A percentile compares a stretch with the other conserved stretches of the same genome.
Evolutionary conservation across 2,888 invertebrate species (phyloP).

Genomic region (Ormyrus labotus): DNA sequence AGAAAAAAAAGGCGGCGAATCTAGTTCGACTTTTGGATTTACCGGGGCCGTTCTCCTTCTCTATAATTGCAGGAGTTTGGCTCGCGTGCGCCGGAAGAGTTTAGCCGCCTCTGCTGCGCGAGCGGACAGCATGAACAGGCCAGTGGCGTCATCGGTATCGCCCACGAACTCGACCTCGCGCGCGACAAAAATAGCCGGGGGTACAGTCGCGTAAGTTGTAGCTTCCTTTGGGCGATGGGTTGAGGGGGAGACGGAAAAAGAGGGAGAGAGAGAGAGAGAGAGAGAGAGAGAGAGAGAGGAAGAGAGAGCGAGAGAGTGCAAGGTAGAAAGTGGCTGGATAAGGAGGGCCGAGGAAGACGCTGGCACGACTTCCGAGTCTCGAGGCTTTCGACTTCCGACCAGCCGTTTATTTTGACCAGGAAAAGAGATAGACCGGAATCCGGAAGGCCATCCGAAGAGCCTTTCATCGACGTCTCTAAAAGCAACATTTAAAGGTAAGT

Average conservation of each 20-base stretch:
- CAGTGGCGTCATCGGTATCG: not conserved
- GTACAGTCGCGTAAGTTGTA: not conserved
- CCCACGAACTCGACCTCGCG: not conserved
- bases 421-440: conserved; percentile 2
- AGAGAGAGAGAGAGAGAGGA: not conserved
- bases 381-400: conserved; percentile 5
- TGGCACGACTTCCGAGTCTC: not conserved
- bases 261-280: not conserved
- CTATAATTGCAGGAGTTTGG: conserved; percentile 20
- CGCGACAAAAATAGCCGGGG: conserved; percentile 19
- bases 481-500: conserved; percentile 16
- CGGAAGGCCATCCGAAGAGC: conserved; percentile 16
- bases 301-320: too few relatives aligned
- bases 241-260: not conserved
- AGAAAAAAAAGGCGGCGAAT: not conserved
- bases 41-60: not conserved
- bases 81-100: not conserved
- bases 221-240: conserved; percentile 9
- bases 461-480: conserved; percentile 1
- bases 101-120: too few relatives aligned
- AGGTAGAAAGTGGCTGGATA: too few relatives aligned
- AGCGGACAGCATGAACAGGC: not conserved
- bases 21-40: not conserved
- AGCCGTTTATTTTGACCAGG: not conserved
- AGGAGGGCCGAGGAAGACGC: not conserved